Evolutionary conservation across 2,797 vertebrate genomes (phyloP).

Genomic region (Sciaenops ocellatus): DNA sequence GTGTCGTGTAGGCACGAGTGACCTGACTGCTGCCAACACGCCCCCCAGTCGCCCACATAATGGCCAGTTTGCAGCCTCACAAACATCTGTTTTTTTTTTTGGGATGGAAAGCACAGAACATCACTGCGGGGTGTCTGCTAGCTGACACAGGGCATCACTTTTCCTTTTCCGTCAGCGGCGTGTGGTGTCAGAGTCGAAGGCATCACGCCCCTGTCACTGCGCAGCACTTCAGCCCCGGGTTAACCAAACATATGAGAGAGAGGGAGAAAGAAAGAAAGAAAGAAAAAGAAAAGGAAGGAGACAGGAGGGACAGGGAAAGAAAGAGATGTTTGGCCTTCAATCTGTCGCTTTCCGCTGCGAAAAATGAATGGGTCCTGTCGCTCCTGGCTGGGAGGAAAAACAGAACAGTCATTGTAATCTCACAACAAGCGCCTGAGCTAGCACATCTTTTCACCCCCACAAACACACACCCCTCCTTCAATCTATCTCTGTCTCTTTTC

Average conservation of each 20-base stretch:
- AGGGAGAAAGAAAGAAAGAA: not conserved
- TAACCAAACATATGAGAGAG: slow-evolving; percentile 42
- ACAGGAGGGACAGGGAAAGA: slow-evolving; percentile 26
- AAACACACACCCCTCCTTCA: slow-evolving; percentile 27
- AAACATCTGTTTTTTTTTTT: slow-evolving; percentile 65
- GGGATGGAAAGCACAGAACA: slow-evolving; percentile 56
- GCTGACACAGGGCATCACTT: slow-evolving; percentile 67
- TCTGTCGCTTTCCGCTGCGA: slow-evolving; percentile 52
- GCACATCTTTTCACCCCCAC: slow-evolving; percentile 48
- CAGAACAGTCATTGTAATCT: slow-evolving; percentile 68
- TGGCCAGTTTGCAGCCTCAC: slow-evolving; percentile 59
- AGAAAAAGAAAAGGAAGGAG: not conserved
- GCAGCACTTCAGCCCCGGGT: slow-evolving; percentile 56
- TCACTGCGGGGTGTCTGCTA: slow-evolving; percentile 52
- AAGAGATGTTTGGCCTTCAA: slow-evolving; percentile 71
- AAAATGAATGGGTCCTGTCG: slow-evolving; percentile 61
- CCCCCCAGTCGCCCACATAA: slow-evolving; percentile 44
- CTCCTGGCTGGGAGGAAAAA: slow-evolving; percentile 61
- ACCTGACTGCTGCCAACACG: slow-evolving; percentile 48
- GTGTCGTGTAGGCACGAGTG: slow-evolving; percentile 4
- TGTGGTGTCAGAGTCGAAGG: slow-evolving; percentile 52
- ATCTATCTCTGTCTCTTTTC: slow-evolving; percentile 45
- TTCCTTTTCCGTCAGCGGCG: slow-evolving; percentile 37
- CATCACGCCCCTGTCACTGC: slow-evolving; percentile 59
- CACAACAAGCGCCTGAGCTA: slow-evolving; percentile 54